phyloP scores from a whole-genome alignment of 2,888 invertebrate genomes.

The Himalopsyche tibetana region DNA sequence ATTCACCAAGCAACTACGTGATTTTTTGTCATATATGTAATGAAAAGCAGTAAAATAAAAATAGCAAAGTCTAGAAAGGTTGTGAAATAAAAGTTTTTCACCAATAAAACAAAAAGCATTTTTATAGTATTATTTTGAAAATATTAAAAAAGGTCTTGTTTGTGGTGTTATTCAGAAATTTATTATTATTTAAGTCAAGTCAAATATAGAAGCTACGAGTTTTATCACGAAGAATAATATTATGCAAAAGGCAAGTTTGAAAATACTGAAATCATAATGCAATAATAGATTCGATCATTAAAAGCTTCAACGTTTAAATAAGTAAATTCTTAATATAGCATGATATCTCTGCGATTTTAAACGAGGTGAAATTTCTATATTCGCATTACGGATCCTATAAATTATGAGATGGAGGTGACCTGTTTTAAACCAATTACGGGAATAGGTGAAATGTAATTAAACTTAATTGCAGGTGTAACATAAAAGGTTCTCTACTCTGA shows the following conservation, averaged over 20 bases:
- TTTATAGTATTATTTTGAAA: too few species aligned
- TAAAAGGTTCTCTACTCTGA: constrained; percentile 27
- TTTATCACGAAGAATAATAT: too few species aligned
- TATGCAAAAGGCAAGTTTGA: neutral
- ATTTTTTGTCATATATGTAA: too few species aligned
- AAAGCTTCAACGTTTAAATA: neutral
- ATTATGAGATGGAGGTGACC: constrained; percentile 32
- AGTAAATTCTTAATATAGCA: neutral
- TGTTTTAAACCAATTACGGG: constrained; percentile 32
- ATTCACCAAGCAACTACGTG: too few species aligned
- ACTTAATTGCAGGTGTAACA: constrained; percentile 34
- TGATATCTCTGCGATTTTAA: neutral
- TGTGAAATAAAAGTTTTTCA: too few species aligned
- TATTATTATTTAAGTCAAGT: too few species aligned
- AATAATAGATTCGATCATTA: neutral
- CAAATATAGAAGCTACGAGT: too few species aligned
- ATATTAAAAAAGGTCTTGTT: too few species aligned
- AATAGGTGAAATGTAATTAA: constrained; percentile 41
- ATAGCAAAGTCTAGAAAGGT: too few species aligned
- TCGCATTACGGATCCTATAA: constrained; percentile 6
- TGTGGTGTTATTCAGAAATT: too few species aligned
- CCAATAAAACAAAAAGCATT: too few species aligned
- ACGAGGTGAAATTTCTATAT: neutral
- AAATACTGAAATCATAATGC: neutral
- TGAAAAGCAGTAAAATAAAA: too few species aligned